A percentile compares a stretch with the other conserved stretches of the same genome.
Conservation (phyloP, 1,140 invertebrate species). For the Drosophila asahinai region DNA sequence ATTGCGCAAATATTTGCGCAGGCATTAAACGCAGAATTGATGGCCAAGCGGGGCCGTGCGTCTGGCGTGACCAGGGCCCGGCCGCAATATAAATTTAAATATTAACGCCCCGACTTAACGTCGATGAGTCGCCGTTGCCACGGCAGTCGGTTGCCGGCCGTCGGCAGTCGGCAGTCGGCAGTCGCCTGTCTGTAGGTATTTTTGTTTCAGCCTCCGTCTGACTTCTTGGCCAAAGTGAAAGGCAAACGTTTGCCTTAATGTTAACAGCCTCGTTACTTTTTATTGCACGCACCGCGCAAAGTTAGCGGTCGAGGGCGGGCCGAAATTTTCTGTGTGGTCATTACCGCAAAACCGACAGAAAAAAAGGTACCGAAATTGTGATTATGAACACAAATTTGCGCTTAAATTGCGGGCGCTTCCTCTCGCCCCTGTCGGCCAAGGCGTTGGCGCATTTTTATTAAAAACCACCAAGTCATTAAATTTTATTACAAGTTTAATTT, state of each 20-base stretch:
- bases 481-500: conserved; percentile 83
- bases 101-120: conserved; percentile 77
- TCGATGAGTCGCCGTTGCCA: conserved; percentile 43
- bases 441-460: conserved; percentile 60
- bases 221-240: conserved; percentile 71
- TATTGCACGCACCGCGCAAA: conserved; percentile 74
- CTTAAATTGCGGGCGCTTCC: conserved; percentile 71
- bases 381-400: conserved; percentile 83
- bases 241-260: conserved; percentile 78
- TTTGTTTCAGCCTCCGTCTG: conserved; percentile 70
- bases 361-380: conserved; percentile 77
- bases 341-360: conserved; percentile 48
- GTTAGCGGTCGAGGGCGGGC: conserved; percentile 38
- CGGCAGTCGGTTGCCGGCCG: not conserved
- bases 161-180: not conserved
- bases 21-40: conserved; percentile 80
- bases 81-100: conserved; percentile 81
- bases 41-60: conserved; percentile 40
- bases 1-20: conserved; percentile 83
- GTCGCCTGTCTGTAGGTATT: conserved; percentile 59
- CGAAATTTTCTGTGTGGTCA: conserved; percentile 70
- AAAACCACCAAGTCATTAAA: conserved; percentile 82
- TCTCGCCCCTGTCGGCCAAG: conserved; percentile 22
- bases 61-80: conserved; percentile 31
- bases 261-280: conserved; percentile 82